These are phyloP conservation scores for Pandemis heparana DNA, from an alignment of 2,888 invertebrate genomes.

Conservation along the genomic window DNA sequence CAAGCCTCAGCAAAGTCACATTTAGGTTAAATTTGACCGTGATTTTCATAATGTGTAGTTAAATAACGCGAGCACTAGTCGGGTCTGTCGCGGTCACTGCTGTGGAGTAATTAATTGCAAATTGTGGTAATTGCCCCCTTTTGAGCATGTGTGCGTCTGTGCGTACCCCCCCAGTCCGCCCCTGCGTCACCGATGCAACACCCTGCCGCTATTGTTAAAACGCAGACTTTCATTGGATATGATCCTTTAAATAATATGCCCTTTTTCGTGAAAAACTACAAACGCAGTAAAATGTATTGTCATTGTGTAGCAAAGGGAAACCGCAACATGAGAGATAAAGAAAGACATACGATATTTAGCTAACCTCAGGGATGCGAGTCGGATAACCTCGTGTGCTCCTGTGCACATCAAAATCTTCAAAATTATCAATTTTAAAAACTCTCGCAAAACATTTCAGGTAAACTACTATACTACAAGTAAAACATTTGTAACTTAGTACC, in stretches of 20 bases:
- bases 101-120: conserved; percentile 70
- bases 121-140: conserved; percentile 64
- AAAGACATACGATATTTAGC: no score
- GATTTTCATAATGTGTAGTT: conserved; percentile 48
- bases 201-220: conserved; percentile 27
- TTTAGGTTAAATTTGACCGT: conserved; percentile 52
- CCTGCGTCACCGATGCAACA: conserved; percentile 35
- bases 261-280: background rate
- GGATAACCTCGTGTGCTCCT: no score
- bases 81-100: conserved; percentile 55
- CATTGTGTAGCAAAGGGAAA: no score
- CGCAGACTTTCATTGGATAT: conserved; percentile 19
- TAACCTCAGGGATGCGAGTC: no score
- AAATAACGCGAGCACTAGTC: conserved; percentile 51
- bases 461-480: background rate
- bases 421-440: no score
- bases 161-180: conserved; percentile 46
- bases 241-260: conserved; percentile 29
- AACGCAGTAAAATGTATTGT: no score
- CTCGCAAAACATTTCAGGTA: no score
- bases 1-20: background rate
- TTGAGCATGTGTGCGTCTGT: conserved; percentile 13
- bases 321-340: no score
- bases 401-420: no score
- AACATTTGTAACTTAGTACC: background rate